These are phyloP conservation scores for Coreius guichenoti DNA, from an alignment of 2,797 vertebrate genomes.

Conservation along the genomic window DNA sequence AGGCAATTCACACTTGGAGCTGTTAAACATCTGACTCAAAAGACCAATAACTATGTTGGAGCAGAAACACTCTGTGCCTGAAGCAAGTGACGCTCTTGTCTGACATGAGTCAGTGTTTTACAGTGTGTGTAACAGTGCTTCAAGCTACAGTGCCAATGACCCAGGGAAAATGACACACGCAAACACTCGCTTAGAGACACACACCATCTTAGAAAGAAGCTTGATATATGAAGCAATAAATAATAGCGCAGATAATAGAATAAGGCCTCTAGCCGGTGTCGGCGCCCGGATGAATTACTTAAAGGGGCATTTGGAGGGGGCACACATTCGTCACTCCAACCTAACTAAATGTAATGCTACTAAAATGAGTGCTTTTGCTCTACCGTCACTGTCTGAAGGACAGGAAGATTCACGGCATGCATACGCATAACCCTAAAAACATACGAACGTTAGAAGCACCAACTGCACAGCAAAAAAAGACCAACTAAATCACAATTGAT, in stretches of 20 bases:
- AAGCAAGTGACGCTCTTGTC: constrained; percentile 18
- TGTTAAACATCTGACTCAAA: constrained; percentile 30
- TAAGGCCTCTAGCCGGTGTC: constrained; percentile 14
- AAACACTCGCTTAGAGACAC: constrained; percentile 24
- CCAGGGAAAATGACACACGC: constrained; percentile 15
- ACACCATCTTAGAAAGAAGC: constrained; percentile 17
- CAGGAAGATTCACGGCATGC: neutral
- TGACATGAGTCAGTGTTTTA: constrained; percentile 29
- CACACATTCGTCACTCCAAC: neutral
- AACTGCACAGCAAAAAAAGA: neutral
- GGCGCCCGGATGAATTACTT: constrained; percentile 17
- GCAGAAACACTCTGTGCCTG: constrained; percentile 3
- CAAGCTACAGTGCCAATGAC: constrained; percentile 35
- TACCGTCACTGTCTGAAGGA: constrained; percentile 5
- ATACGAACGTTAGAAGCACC: neutral
- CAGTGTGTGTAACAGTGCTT: constrained; percentile 37
- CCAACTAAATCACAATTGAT: neutral
- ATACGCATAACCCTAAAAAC: neutral
- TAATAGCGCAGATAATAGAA: constrained; percentile 36
- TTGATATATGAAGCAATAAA: constrained; percentile 34
- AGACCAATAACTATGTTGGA: constrained; percentile 15
- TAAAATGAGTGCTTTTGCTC: constrained; percentile 32
- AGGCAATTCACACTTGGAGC: constrained; percentile 24
- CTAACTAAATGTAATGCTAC: constrained; percentile 26
- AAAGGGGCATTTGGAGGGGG: constrained; percentile 25